A percentile compares a stretch with the other conserved stretches of the same genome.
Conservation (phyloP, 2,888 invertebrate species). For the Cheilosia variabilis region DNA sequence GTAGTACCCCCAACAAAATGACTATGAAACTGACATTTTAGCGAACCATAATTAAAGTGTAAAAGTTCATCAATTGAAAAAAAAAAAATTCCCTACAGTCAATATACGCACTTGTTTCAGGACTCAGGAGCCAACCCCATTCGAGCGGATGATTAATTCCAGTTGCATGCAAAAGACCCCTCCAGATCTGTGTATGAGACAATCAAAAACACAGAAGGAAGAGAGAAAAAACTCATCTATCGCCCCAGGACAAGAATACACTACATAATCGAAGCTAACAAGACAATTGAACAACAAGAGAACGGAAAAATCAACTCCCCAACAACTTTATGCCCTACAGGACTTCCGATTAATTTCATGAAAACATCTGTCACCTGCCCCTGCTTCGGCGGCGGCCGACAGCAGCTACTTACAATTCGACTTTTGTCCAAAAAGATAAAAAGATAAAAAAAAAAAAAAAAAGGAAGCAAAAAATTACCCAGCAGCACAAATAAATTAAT, state of each 20-base stretch:
- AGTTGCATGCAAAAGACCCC: neutral
- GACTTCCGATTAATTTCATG: conserved; percentile 25
- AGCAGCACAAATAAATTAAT: conserved; percentile 60
- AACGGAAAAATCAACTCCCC: neutral
- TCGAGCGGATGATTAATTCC: neutral
- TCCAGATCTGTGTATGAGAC: neutral
- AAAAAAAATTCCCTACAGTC: too few relatives aligned
- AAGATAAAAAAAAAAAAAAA: too few relatives aligned
- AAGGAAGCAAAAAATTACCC: conserved; percentile 31
- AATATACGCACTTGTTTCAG: neutral
- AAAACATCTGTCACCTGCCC: conserved; percentile 66
- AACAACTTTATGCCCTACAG: conserved; percentile 25
- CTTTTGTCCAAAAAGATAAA: conserved; percentile 22
- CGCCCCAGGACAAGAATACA: neutral
- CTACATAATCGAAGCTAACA: conserved; percentile 33
- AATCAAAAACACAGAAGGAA: neutral
- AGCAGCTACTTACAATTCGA: conserved; percentile 19
- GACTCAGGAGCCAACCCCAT: neutral
- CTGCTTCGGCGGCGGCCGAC: neutral
- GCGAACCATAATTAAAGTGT: too few relatives aligned
- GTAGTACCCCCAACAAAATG: too few relatives aligned
- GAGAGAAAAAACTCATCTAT: neutral
- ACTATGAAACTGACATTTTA: too few relatives aligned
- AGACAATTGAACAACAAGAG: conserved; percentile 27
- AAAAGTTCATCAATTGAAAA: too few relatives aligned